Base-by-base conservation (phyloP, 2,797 vertebrate genomes). In the Amblyraja radiata region DNA sequence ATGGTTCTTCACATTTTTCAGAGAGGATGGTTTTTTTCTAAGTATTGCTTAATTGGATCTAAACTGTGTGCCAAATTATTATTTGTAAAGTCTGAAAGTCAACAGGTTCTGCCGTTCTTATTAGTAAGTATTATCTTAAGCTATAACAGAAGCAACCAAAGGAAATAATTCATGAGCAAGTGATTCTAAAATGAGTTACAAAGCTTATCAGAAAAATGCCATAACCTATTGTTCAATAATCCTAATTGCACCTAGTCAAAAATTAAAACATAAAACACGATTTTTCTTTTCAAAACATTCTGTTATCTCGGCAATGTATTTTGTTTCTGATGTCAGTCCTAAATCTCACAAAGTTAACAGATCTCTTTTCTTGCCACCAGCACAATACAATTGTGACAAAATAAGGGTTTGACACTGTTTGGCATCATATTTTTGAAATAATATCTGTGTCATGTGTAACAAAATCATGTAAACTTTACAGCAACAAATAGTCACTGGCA, bases 341-440 rank as follows among this genome's bases (percentile, higher is more conserved):
- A n/a, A 65, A 88, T 63, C 61, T 88, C 58, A 65, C 28, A 25
- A 61, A 25, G 58, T 61, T 11, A 13, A 28, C 10, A 63, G 63
- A 63, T 28, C 83, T 63, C 6, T 14, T 86, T 88, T 36, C 61
- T 36, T 65, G n/a, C 84, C n/a, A 68, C 63, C 63, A 10, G 2
- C 14, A 36, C 7, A 36, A 88, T 36, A 88, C 63, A 7, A 88
- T 68, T 65, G n/a, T 68, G 84, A 88, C n/a, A 88, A n/a, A 65
- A 32, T 68, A 65, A 36, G 36, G 16, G n/a, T 65, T 14, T 32
- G n/a, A 65, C 7, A 65, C 7, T 88, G 14, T 46, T 80, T 88
- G 84, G 61, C n/a, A 65, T 88, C 84, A 65, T 88, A n/a, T 65
- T 36, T 65, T 65, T 88, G 61, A 88, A 88, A 65, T 65, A 88